Percentiles rank a stretch among this genome's conserved stretches.
Conservation (phyloP, 2,888 invertebrate genomes). For the Carterocephalus palaemon region DNA sequence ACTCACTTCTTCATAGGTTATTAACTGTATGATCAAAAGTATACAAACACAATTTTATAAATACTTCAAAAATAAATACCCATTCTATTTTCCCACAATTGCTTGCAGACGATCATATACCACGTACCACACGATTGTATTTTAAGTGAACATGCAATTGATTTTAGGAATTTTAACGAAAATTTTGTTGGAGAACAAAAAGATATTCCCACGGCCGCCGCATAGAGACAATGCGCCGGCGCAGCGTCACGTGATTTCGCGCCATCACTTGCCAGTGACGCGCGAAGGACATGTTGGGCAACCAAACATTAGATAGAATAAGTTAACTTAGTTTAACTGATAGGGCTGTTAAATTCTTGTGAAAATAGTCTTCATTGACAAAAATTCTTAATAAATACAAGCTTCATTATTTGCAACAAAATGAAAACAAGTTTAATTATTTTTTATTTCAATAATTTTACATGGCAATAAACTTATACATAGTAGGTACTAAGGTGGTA, state of each 20-base stretch:
- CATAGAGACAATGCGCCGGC: slow-evolving; percentile 36
- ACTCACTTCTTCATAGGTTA: too few relatives aligned
- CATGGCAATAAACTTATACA: too few relatives aligned
- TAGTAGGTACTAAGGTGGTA: too few relatives aligned
- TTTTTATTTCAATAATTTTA: too few relatives aligned
- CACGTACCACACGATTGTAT: slow-evolving; percentile 2
- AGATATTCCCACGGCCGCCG: slow-evolving; percentile 40
- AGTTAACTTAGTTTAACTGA: slow-evolving; percentile 8
- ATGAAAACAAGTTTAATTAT: too few relatives aligned
- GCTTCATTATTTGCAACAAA: too few relatives aligned
- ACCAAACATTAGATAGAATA: slow-evolving; percentile 27
- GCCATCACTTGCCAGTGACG: slow-evolving; percentile 34
- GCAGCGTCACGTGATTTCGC: slow-evolving; percentile 30
- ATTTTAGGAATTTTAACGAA: slow-evolving; percentile 12
- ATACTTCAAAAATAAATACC: too few relatives aligned
- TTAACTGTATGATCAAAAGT: too few relatives aligned
- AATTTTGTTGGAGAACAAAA: slow-evolving; percentile 30
- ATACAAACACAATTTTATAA: too few relatives aligned
- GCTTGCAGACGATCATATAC: slow-evolving; percentile 1
- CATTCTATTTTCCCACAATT: slow-evolving; percentile 3
- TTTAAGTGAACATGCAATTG: slow-evolving; percentile 6
- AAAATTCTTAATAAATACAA: too few relatives aligned
- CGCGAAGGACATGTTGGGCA: slow-evolving; percentile 47
- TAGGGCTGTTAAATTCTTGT: too few relatives aligned
- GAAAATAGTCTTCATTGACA: too few relatives aligned